phyloP scores from a whole-genome alignment of 1,140 invertebrate species.

The Trichonephila clavipes region DNA sequence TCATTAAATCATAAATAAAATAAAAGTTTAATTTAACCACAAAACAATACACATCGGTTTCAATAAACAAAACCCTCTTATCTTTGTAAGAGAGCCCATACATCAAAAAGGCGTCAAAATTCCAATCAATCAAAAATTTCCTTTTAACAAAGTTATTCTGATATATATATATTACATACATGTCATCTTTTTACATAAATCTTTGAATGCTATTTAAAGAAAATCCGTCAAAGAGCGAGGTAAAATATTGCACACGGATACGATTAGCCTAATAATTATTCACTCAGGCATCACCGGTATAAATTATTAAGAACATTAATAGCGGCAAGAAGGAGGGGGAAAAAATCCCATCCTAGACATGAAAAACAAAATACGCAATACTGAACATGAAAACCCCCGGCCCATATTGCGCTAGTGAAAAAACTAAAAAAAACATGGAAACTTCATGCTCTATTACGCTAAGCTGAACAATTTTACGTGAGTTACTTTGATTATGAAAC shows the following conservation, averaged over 20 bases:
- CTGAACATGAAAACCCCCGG: not conserved
- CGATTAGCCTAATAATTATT: not conserved
- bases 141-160: too few species aligned
- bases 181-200: too few species aligned
- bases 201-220: too few species aligned
- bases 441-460: not conserved
- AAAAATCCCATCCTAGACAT: not conserved
- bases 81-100: too few species aligned
- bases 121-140: too few species aligned
- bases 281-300: not conserved
- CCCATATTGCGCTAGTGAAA: not conserved
- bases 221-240: too few species aligned
- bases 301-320: not conserved
- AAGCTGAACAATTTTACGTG: not conserved
- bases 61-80: too few species aligned
- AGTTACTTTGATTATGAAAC: conserved; percentile 9
- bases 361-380: not conserved
- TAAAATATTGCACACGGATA: not conserved
- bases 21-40: too few species aligned
- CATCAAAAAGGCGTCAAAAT: too few species aligned
- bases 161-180: too few species aligned
- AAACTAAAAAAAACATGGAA: not conserved
- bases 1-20: too few species aligned
- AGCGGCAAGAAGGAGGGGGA: not conserved
- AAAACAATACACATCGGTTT: too few species aligned